Evolutionary conservation across 2,797 vertebrate species (phyloP), one percentile per base, ranked within the genome.

Genomic region (Pteronotus mesoamericanus): DNA sequence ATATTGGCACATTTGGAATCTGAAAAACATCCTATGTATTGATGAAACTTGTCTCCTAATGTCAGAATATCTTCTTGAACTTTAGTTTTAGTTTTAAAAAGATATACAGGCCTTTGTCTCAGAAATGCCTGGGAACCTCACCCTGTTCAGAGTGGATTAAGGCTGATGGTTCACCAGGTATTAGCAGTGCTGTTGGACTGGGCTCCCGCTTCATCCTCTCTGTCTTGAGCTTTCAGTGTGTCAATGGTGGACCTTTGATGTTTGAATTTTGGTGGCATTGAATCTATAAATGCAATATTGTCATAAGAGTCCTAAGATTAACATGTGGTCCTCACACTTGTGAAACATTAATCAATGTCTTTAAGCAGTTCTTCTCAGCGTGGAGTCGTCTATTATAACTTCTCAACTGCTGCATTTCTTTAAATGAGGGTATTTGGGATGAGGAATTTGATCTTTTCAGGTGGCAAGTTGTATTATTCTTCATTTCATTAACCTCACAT

Each of bases 141-240:
- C 11, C 99, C 98, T 99, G 98, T 99, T 99, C 99, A 99, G 99
- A 99, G 98, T 99, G 99, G 98, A 99, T 99, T 98, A 99, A 99
- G 98, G 99, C 99, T 0, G 99, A 80, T 99, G 99, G 97, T 99
- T 99, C 98, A 99, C 9, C 42, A 19, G 98, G 99, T 99, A 99
- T 99, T 99, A 98, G 99, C 99, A 2, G 99, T 99, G 98, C 99
- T 99, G 98, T 97, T 99, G 99, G 99, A 99, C 97, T 99, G 99
- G 97, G 98, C 19, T 84, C 99, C 99, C 97, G 99, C 99, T 32
- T 99, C 99, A 96, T 99, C 99, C 95, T 99, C 99, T 88, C 98
- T 98, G 96, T 99, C 99, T 77, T 98, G 96, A 97, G 98, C 98
- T 99, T 99, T 99, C 98, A 98, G 98, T 85, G 97, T 98, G 98